Percentiles rank a stretch among this genome's conserved stretches.
phyloP scores from a whole-genome alignment of 2,797 vertebrate genomes.

The Anomalospiza imberbis region DNA sequence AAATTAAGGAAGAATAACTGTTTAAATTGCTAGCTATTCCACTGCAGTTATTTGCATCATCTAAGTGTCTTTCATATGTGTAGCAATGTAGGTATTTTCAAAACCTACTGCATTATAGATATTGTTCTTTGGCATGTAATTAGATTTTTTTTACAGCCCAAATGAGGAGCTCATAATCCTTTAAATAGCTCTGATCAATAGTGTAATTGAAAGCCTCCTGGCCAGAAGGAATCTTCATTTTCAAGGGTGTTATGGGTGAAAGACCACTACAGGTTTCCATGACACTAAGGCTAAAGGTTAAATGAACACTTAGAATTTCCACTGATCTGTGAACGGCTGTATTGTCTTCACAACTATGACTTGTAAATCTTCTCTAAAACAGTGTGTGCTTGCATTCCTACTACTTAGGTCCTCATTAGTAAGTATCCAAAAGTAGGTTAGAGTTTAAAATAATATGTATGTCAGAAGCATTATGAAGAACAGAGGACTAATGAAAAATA shows the following conservation, averaged over 20 bases:
- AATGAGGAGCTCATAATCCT: conserved; percentile 78
- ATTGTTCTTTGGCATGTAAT: conserved; percentile 59
- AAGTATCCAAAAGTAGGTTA: not conserved
- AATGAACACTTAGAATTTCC: conserved; percentile 77
- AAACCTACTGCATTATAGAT: conserved; percentile 51
- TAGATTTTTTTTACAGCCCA: conserved; percentile 73
- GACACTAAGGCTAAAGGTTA: conserved; percentile 76
- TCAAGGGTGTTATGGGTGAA: conserved; percentile 67
- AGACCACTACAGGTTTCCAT: conserved; percentile 71
- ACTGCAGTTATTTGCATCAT: not conserved
- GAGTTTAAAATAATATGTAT: not conserved
- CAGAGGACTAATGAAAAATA: not conserved
- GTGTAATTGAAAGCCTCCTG: conserved; percentile 74
- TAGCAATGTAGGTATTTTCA: conserved; percentile 16
- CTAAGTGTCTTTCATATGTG: not conserved
- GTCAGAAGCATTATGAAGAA: not conserved
- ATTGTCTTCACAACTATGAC: conserved; percentile 54
- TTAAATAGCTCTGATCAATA: conserved; percentile 76
- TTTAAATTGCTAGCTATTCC: not conserved
- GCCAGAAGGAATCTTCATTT: conserved; percentile 71
- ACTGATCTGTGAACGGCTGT: conserved; percentile 74
- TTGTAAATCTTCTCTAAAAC: conserved; percentile 66
- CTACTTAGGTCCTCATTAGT: not conserved
- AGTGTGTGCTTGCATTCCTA: not conserved
- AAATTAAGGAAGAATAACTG: not conserved